These are phyloP conservation scores for Enteromius anoplus DNA, from an alignment of 2,797 vertebrate genomes.

Conservation along the genomic window DNA sequence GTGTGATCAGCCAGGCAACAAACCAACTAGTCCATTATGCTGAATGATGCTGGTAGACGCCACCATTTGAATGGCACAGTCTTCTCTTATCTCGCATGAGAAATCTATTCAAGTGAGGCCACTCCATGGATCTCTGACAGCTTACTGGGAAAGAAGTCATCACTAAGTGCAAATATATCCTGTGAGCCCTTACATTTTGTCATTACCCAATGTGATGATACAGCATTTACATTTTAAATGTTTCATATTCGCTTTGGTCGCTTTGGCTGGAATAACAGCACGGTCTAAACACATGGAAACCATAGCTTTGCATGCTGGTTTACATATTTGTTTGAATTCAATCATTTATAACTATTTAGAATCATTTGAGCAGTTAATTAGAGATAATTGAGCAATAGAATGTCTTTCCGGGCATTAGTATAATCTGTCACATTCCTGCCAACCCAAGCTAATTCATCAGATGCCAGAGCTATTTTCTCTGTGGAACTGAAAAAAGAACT, in stretches of 20 bases:
- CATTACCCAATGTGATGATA: neutral
- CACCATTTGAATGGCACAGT: neutral
- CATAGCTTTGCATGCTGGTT: conserved; percentile 33
- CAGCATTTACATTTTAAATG: neutral
- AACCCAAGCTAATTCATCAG: conserved; percentile 46
- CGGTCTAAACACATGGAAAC: neutral
- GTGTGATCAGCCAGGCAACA: conserved; percentile 14
- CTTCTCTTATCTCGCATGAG: neutral
- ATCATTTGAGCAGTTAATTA: conserved; percentile 46
- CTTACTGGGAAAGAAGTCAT: neutral
- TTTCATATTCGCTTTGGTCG: conserved; percentile 9
- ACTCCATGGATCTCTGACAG: conserved; percentile 5
- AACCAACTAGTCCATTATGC: conserved; percentile 25
- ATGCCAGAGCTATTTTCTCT: conserved; percentile 43
- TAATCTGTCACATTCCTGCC: conserved; percentile 46
- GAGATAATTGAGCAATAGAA: conserved; percentile 49
- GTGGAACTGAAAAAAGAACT: conserved; percentile 14
- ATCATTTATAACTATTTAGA: conserved; percentile 39
- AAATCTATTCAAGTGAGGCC: conserved; percentile 18
- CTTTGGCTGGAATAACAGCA: neutral
- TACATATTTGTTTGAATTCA: conserved; percentile 22
- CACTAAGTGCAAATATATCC: conserved; percentile 31
- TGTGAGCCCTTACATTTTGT: conserved; percentile 2
- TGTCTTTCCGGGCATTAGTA: conserved; percentile 42
- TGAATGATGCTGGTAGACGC: neutral